Percentiles rank a stretch among this genome's conserved stretches.
Evolutionary conservation across 2,113 vertebrate species (phyloP).

Genomic region (Serinus canaria): DNA sequence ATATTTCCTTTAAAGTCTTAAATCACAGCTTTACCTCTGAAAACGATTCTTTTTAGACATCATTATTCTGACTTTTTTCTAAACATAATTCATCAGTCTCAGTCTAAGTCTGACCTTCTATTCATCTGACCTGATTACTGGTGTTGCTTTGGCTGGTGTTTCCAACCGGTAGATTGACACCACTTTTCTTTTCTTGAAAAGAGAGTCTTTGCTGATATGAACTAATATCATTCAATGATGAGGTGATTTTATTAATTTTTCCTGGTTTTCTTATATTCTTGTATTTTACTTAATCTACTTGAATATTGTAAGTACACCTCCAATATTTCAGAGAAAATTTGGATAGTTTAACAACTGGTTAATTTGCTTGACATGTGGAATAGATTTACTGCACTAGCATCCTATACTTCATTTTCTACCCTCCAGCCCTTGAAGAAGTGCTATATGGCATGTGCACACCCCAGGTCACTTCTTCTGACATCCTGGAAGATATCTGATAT

Average conservation of each 20-base stretch:
- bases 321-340: background rate
- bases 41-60: background rate
- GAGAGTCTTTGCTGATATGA: background rate
- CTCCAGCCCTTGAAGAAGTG: background rate
- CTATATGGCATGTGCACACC: fast-evolving
- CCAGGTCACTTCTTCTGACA: background rate
- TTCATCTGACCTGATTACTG: background rate
- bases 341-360: fast-evolving
- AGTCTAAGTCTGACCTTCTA: background rate
- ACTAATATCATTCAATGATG: background rate
- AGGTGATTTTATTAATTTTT: background rate
- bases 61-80: background rate
- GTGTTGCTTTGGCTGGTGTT: background rate
- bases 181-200: background rate
- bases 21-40: background rate
- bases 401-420: background rate
- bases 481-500: background rate
- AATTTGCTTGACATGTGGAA: background rate
- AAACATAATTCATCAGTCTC: background rate
- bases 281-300: background rate
- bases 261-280: background rate
- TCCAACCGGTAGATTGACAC: background rate
- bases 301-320: background rate
- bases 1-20: background rate
- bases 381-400: background rate